A percentile compares a stretch with the other conserved stretches of the same genome.
These are phyloP conservation scores for Holotrichia oblita DNA, from an alignment of 1,140 invertebrate genomes.

Conservation along the genomic window DNA sequence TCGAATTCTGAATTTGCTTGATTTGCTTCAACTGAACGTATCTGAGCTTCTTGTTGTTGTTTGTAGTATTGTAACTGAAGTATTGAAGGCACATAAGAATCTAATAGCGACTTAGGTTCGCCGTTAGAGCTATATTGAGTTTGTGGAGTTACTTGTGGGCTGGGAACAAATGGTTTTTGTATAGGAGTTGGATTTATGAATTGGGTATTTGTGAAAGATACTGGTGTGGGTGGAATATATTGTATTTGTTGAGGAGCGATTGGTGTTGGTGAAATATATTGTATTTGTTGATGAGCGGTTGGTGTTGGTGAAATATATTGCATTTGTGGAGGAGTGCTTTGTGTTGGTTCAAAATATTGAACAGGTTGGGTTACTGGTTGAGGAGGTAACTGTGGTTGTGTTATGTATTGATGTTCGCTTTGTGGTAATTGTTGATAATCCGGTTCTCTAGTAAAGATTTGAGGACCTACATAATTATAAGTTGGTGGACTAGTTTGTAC, in stretches of 20 bases:
- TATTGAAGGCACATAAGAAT: conserved; percentile 56
- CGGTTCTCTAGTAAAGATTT: conserved; percentile 24
- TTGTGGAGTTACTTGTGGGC: conserved; percentile 3
- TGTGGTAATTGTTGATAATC: conserved; percentile 24
- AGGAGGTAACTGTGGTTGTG: conserved; percentile 33
- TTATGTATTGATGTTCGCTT: background rate
- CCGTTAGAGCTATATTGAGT: conserved; percentile 41
- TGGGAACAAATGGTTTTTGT: background rate
- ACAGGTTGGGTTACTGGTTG: conserved; percentile 18
- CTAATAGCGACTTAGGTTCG: conserved; percentile 54
- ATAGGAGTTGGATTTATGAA: background rate
- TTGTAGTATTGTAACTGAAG: conserved; percentile 55
- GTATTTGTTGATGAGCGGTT: conserved; percentile 24
- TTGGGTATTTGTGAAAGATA: conserved; percentile 11
- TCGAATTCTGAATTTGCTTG: background rate
- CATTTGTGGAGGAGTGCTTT: conserved; percentile 26
- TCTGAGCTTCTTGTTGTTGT: conserved; percentile 42
- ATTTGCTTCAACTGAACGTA: conserved; percentile 5
- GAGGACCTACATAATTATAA: conserved; percentile 33
- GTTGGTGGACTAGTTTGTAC: background rate
- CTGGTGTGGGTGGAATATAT: conserved; percentile 40
- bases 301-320: conserved; percentile 41
- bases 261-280: conserved; percentile 41
- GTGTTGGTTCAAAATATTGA: conserved; percentile 40
- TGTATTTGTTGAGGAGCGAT: conserved; percentile 24